Base-by-base conservation (phyloP, 2,888 invertebrate genomes). In the Brenthis daphne region DNA sequence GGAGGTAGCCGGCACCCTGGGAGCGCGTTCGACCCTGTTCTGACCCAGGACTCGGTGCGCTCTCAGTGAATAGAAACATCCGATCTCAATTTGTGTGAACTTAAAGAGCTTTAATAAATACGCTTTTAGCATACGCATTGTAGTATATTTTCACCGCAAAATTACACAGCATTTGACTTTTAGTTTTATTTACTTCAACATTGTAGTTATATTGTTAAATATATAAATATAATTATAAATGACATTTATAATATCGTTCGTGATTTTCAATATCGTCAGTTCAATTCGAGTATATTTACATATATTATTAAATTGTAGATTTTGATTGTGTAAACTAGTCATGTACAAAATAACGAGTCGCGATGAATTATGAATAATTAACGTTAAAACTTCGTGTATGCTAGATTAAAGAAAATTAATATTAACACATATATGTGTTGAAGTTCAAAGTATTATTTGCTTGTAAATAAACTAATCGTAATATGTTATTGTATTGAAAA, bases 1-100 rank as follows among this genome's bases (percentile, higher is more conserved):
- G 77, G 60, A 92, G 93, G 77, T 93, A 93, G 92, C 93, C 90
- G 68, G 87, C 91, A 82, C 93, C 91, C 81, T 92, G 92, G 90
- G 92, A 91, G 92, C 92, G 92, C 76, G 88, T 87, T 57, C 86
- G 91, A 55, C 92, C 91, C 14, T 74, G 83, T n/a, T 92, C 92
- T 53, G 92, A 92, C 70, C 91, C 92, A 6, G 92, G 90, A 11
- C 73, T 89, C 5, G 86, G 83, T 47, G 91, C 90, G 87, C 90
- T 92, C 92, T 91, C 91, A 87, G 90, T 92, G 1, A 89, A 91
- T 74, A 83, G 90, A 72, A 89, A 89, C 73, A 77, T 89, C 70
- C 79, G 90, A 85, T 89, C 92, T 82, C 91, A 92, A 77, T 90
- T 89, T 75, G 87, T 91, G 74, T 92, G 77, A 89, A 84, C 73